Evolutionary conservation across 2,888 invertebrate species (phyloP).

Genomic region (Lasioglossum morio): DNA sequence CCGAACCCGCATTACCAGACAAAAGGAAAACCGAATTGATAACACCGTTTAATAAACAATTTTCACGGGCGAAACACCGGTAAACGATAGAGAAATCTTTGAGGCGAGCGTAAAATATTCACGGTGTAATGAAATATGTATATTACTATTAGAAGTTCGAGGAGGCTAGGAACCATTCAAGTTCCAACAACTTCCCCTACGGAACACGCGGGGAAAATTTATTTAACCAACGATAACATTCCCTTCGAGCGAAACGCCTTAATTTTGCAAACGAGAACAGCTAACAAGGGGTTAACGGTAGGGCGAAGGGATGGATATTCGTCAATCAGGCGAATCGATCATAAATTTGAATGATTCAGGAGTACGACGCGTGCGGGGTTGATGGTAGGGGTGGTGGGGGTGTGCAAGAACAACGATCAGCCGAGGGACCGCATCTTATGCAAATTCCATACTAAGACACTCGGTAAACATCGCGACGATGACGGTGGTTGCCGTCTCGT

Average conservation of each 20-base stretch:
- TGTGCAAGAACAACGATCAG: conserved; percentile 4
- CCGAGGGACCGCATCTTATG: conserved; percentile 31
- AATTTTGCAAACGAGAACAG: background rate
- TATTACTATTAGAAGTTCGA: background rate
- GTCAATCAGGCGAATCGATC: conserved; percentile 7
- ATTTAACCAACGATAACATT: background rate
- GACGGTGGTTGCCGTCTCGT: conserved; percentile 42
- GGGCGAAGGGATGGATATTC: background rate
- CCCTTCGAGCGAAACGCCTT: background rate
- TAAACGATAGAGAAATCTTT: background rate
- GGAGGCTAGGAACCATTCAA: background rate
- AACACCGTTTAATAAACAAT: background rate
- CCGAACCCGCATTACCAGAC: background rate
- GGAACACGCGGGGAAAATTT: background rate
- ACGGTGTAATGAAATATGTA: background rate
- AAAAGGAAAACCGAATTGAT: background rate
- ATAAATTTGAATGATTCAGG: conserved; percentile 23
- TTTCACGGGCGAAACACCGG: background rate
- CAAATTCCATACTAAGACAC: conserved; percentile 44
- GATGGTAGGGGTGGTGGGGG: background rate
- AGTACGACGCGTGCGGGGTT: background rate
- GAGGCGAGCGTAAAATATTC: background rate
- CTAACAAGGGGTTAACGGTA: background rate
- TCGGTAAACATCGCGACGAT: conserved; percentile 39
- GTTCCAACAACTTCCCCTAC: background rate